Base-by-base conservation (phyloP, 2,888 invertebrate genomes). In the Buathra laborator region DNA sequence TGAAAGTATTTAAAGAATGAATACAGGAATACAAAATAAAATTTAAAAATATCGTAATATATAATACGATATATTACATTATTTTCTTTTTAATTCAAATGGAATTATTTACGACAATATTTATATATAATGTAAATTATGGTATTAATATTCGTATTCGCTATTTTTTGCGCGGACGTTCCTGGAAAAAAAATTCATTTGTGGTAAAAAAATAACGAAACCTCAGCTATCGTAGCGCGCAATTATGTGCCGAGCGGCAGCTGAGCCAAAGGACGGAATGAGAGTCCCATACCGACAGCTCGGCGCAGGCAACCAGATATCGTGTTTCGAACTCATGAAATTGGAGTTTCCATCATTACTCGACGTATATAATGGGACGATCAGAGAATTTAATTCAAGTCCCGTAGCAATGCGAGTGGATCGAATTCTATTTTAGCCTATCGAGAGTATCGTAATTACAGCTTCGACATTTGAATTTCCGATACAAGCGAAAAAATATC, bases 311-410 rank as follows among this genome's bases (percentile, higher is more conserved):
- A 74, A 77, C 76, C 29, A 37, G 9, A 37, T 37, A 56, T 56
- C 56, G 56, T 56, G 56, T 56, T 56, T 56, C 56, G 56, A 56
- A 56, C 19, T 16, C 56, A 56, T 78, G 77, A 74, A 77, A 84
- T 81, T 68, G 68, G 77, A 84, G 72, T 81, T 81, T 29, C 71
- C 67, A 77, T 67, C 10, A 67, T 84, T 72, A 84, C 76, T 68
- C 19, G 43, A 62, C 51, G 76, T 53, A 62, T 74, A 74, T 70
- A 59, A 48, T 19, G 59, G 56, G 24, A 10, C 1, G 24, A 81
- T 74, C 29, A 14, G 59, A 70, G 64, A 32, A 68, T 81, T 74
- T 77, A 71, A 46, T 72, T 77, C 56, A 59, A n/a, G 43, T 51
- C 19, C 66, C 32, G 64, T 46, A 71, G 71, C 10, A 62, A 70